phyloP scores from a whole-genome alignment of 2,888 invertebrate species.

The Leucoma salicis region DNA sequence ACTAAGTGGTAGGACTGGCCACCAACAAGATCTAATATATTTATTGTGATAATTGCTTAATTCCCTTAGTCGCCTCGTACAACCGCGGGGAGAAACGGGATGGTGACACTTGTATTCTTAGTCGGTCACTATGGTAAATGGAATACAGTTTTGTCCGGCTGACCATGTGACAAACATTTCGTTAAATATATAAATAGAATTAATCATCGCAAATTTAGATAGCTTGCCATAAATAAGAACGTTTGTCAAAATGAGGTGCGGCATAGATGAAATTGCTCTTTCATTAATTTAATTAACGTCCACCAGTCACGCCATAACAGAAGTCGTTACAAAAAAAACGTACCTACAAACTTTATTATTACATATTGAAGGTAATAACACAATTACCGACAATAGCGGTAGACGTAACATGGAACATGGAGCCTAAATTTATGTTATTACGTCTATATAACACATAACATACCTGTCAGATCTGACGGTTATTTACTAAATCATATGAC shows the following conservation, averaged over 20 bases:
- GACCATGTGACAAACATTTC: too few species aligned
- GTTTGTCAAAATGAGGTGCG: constrained; percentile 39
- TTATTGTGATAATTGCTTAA: too few species aligned
- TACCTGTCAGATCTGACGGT: constrained; percentile 51
- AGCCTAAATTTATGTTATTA: constrained; percentile 29
- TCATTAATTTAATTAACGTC: constrained; percentile 58
- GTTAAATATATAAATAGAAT: too few species aligned
- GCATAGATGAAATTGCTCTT: constrained; percentile 45
- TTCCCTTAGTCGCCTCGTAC: too few species aligned
- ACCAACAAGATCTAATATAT: too few species aligned
- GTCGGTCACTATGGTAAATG: too few species aligned
- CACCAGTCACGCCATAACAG: constrained; percentile 48
- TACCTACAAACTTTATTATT: constrained; percentile 20
- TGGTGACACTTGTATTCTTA: too few species aligned
- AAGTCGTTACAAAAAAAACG: constrained; percentile 12
- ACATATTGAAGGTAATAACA: constrained; percentile 29
- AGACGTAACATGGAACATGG: constrained; percentile 32
- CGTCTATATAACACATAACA: constrained; percentile 34
- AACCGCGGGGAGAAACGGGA: too few species aligned
- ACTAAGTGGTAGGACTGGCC: too few species aligned
- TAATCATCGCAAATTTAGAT: not conserved
- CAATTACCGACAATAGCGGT: constrained; percentile 25
- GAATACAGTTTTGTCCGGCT: too few species aligned
- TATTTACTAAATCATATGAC: constrained; percentile 63
- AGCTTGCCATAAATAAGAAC: constrained; percentile 19